Evolutionary conservation across 2,888 invertebrate genomes (phyloP).

Genomic region (Caenorhabditis sp.): DNA sequence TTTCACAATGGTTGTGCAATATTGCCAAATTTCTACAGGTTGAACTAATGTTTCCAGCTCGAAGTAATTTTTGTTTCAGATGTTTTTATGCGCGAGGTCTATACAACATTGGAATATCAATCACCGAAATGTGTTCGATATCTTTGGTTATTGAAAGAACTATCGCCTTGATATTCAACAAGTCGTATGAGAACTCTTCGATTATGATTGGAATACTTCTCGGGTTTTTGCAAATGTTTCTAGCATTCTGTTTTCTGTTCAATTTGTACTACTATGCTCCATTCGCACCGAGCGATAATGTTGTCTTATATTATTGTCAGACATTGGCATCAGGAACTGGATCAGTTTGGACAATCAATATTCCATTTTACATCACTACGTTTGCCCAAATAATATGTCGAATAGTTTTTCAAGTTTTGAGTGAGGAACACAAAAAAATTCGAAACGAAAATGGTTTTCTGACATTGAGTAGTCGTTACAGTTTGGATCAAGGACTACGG

Average conservation of each 20-base stretch:
- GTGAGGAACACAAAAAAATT: background rate
- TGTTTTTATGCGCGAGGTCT: slow-evolving; percentile 23
- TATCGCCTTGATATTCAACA: slow-evolving; percentile 13
- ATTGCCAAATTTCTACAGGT: slow-evolving; percentile 25
- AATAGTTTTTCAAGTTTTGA: slow-evolving; percentile 20
- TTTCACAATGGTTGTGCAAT: slow-evolving; percentile 23
- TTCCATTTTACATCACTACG: slow-evolving; percentile 18
- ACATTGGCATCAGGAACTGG: slow-evolving; percentile 32
- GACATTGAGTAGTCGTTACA: slow-evolving; percentile 30
- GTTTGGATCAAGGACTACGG: slow-evolving; percentile 26
- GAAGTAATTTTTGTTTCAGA: background rate
- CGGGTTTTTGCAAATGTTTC: slow-evolving; percentile 16
- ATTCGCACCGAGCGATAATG: slow-evolving; percentile 15
- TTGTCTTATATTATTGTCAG: slow-evolving; percentile 31
- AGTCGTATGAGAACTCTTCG: slow-evolving; percentile 22
- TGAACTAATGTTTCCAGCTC: background rate
- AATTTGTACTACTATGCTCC: slow-evolving; percentile 35
- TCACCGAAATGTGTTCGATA: slow-evolving; percentile 23
- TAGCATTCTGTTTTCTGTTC: slow-evolving; percentile 29
- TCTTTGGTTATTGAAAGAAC: slow-evolving; percentile 23
- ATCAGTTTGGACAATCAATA: slow-evolving; percentile 37
- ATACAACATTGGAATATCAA: slow-evolving; percentile 32
- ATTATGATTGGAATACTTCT: slow-evolving; percentile 16
- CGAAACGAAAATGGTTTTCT: slow-evolving; percentile 3
- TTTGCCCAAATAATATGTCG: slow-evolving; percentile 22